These are phyloP conservation scores for Pyrochroa serraticornis DNA, from an alignment of 2,888 invertebrate genomes.

Conservation along the genomic window DNA sequence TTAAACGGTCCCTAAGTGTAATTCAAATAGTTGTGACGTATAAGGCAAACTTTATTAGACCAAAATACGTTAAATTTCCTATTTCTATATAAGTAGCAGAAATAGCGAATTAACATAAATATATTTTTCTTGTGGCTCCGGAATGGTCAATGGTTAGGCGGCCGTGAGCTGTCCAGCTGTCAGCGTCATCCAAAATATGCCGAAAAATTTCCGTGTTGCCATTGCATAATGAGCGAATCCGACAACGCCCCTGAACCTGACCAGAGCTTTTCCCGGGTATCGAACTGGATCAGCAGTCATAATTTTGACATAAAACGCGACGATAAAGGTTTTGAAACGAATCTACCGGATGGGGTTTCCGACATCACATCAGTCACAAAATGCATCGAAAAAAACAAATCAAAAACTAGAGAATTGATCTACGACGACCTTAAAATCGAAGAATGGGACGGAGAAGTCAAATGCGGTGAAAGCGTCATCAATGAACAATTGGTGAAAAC, in stretches of 20 bases:
- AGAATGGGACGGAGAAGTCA: constrained; percentile 40
- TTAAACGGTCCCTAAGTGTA: too few relatives aligned
- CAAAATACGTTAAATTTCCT: too few relatives aligned
- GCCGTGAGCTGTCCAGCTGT: constrained; percentile 25
- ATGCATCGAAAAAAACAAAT: constrained; percentile 21
- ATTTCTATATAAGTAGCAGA: too few relatives aligned
- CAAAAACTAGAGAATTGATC: neutral
- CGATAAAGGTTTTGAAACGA: constrained; percentile 34
- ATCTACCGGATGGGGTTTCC: constrained; percentile 41
- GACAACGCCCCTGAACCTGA: constrained; percentile 30
- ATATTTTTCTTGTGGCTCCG: too few relatives aligned
- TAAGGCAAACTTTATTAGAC: too few relatives aligned
- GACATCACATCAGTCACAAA: constrained; percentile 51
- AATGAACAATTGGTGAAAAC: constrained; percentile 32
- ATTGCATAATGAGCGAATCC: constrained; percentile 34
- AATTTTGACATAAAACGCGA: constrained; percentile 45
- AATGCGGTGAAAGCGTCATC: constrained; percentile 31
- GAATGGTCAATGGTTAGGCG: constrained; percentile 26
- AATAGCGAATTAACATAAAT: too few relatives aligned
- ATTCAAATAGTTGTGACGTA: too few relatives aligned
- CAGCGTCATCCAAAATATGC: constrained; percentile 25
- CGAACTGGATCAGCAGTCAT: constrained; percentile 52
- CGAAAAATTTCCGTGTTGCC: constrained; percentile 37
- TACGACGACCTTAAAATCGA: constrained; percentile 41
- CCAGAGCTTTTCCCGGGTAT: constrained; percentile 45